phyloP scores from a whole-genome alignment of 92 coral and sea anemone species.

The Zoanthus sociatus region DNA sequence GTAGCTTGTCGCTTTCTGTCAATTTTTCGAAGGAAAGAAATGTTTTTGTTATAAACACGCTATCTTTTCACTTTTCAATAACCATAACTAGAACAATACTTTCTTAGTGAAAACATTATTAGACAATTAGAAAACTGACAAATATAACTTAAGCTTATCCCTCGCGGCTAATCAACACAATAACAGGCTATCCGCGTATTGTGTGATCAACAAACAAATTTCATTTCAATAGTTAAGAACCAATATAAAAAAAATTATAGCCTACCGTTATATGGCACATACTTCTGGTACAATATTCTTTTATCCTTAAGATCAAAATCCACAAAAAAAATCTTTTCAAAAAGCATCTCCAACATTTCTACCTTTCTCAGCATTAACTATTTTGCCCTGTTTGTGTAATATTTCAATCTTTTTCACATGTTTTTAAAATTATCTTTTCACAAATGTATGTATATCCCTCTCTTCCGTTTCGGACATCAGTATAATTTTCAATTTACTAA shows the following conservation, averaged over 20 bases:
- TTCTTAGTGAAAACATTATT: neutral
- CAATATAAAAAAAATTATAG: too few relatives aligned
- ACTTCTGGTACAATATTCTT: neutral
- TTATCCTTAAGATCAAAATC: neutral
- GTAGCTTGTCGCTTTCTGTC: too few relatives aligned
- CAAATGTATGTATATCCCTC: neutral
- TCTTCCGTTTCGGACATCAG: neutral
- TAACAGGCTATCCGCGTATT: neutral
- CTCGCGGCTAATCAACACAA: slow-evolving; percentile 40
- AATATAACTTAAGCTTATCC: neutral
- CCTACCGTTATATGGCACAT: too few relatives aligned
- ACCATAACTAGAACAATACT: too few relatives aligned
- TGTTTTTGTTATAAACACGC: too few relatives aligned
- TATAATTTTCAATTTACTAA: too few relatives aligned
- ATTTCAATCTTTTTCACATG: neutral
- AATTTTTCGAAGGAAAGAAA: too few relatives aligned
- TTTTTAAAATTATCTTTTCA: neutral
- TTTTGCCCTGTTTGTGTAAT: neutral
- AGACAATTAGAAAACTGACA: slow-evolving; percentile 23
- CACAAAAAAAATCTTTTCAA: neutral
- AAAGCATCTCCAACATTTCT: too few relatives aligned
- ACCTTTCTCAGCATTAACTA: neutral
- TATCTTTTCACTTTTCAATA: too few relatives aligned
- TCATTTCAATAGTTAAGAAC: neutral
- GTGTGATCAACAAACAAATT: slow-evolving; percentile 8